Evolutionary conservation across 2,888 invertebrate genomes (phyloP).

Genomic region (Drosophila hamatofila): DNA sequence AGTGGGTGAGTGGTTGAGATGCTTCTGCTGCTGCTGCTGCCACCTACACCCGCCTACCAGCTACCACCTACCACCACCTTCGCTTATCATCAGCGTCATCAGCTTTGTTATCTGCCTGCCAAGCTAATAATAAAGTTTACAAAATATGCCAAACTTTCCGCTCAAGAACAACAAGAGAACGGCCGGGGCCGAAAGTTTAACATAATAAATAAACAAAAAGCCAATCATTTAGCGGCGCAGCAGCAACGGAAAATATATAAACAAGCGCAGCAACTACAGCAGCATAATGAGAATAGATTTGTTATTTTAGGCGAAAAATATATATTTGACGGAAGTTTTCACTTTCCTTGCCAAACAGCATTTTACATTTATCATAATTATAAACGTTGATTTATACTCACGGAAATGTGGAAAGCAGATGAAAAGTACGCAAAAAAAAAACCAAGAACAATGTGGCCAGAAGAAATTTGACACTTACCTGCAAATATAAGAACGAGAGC

Average conservation of each 20-base stretch:
- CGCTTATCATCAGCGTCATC: constrained; percentile 22
- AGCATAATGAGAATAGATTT: constrained; percentile 74
- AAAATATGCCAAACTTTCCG: constrained; percentile 81
- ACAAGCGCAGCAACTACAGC: constrained; percentile 38
- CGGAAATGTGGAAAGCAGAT: constrained; percentile 16
- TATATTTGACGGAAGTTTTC: constrained; percentile 50
- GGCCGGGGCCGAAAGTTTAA: constrained; percentile 58
- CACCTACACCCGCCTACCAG: background rate
- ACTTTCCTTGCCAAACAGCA: constrained; percentile 43
- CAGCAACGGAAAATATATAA: constrained; percentile 24
- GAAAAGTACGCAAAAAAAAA: background rate
- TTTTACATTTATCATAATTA: constrained; percentile 73
- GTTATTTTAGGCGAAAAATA: constrained; percentile 56
- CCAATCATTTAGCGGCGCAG: constrained; percentile 47
- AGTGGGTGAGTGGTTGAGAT: background rate
- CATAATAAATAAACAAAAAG: constrained; percentile 75
- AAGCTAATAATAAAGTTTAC: constrained; percentile 82
- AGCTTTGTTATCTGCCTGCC: constrained; percentile 37
- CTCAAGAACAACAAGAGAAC: constrained; percentile 41
- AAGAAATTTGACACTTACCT: constrained; percentile 57
- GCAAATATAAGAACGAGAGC: constrained; percentile 37
- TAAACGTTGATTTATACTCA: constrained; percentile 64
- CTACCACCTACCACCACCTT: background rate
- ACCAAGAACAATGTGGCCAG: background rate
- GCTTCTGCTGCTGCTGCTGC: background rate